Conservation (phyloP, 2,888 invertebrate genomes). For the Ophion obscuratus region DNA sequence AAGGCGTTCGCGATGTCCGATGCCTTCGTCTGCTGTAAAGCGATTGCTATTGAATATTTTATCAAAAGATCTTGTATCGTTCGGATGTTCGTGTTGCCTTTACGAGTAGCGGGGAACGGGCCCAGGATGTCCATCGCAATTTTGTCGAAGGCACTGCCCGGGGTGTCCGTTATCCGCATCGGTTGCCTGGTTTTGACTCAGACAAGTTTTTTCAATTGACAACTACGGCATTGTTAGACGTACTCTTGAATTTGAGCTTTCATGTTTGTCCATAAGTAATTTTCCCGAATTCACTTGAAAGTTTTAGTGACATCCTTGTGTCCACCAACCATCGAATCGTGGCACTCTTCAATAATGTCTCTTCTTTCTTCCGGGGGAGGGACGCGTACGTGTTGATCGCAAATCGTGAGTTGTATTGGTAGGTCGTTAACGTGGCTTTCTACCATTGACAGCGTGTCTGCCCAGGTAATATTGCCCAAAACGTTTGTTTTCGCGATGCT, state of each 20-base stretch:
- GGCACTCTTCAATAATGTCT: slow-evolving; percentile 15
- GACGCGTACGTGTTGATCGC: neutral
- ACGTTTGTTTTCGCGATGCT: slow-evolving; percentile 40
- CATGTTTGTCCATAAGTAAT: slow-evolving; percentile 47
- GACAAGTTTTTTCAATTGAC: neutral
- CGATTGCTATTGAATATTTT: slow-evolving; percentile 50
- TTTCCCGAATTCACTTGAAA: neutral
- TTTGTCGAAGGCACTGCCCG: slow-evolving; percentile 16
- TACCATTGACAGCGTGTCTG: neutral
- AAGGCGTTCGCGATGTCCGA: slow-evolving; percentile 36
- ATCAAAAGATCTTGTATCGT: slow-evolving; percentile 58
- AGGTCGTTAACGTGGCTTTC: neutral
- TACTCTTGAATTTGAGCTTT: slow-evolving; percentile 41
- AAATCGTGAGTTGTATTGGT: neutral
- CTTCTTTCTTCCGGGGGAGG: neutral
- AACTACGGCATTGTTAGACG: slow-evolving; percentile 17
- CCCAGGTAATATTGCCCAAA: slow-evolving; percentile 42
- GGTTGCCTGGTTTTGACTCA: slow-evolving; percentile 40
- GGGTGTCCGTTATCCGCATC: slow-evolving; percentile 15
- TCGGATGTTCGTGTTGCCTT: slow-evolving; percentile 62
- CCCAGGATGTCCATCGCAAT: slow-evolving; percentile 57
- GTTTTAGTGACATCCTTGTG: slow-evolving; percentile 11
- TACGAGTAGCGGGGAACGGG: slow-evolving; percentile 43
- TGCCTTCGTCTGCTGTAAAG: slow-evolving; percentile 22
- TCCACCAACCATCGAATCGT: slow-evolving; percentile 11